phyloP scores from a whole-genome alignment of 1,140 invertebrate species.

The Neomicropteryx cornuta region DNA sequence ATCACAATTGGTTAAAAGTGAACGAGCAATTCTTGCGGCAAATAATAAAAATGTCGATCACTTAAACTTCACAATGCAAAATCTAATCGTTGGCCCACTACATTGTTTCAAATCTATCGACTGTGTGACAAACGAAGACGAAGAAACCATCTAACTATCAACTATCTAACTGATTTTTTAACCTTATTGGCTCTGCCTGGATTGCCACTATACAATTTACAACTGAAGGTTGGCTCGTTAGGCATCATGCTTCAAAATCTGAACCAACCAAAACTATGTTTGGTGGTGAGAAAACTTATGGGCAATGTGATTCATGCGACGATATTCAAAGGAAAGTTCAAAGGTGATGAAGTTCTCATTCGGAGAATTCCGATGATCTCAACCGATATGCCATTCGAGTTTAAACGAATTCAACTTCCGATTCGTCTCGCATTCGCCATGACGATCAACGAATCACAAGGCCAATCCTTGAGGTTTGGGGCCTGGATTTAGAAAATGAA shows the following conservation, averaged over 20 bases:
- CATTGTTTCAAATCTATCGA: conserved; percentile 11
- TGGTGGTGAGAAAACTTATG: conserved; percentile 22
- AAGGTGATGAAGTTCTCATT: too few species aligned
- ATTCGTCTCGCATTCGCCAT: conserved; percentile 36
- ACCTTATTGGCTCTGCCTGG: conserved; percentile 17
- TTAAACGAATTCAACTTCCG: conserved; percentile 37
- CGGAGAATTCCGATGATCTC: too few species aligned
- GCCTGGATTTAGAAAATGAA: conserved; percentile 21
- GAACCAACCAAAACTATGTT: conserved; percentile 22
- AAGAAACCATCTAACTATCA: too few species aligned
- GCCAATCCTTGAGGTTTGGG: conserved; percentile 28
- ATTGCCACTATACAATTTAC: conserved; percentile 16
- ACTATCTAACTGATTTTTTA: conserved; percentile 20
- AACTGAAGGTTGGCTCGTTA: conserved; percentile 17
- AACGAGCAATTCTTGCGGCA: too few species aligned
- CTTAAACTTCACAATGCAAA: conserved; percentile 4
- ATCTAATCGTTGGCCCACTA: conserved; percentile 3
- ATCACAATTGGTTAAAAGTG: too few species aligned
- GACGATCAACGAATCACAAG: conserved; percentile 45
- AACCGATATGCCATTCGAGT: conserved; percentile 21
- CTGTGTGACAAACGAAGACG: conserved; percentile 10
- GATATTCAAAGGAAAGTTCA: too few species aligned
- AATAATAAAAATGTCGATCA: conserved; percentile 5
- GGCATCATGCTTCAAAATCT: conserved; percentile 24
- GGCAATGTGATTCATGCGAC: too few species aligned